phyloP scores from a whole-genome alignment of 2,888 invertebrate species.

The Caenorhabditis sp. region DNA sequence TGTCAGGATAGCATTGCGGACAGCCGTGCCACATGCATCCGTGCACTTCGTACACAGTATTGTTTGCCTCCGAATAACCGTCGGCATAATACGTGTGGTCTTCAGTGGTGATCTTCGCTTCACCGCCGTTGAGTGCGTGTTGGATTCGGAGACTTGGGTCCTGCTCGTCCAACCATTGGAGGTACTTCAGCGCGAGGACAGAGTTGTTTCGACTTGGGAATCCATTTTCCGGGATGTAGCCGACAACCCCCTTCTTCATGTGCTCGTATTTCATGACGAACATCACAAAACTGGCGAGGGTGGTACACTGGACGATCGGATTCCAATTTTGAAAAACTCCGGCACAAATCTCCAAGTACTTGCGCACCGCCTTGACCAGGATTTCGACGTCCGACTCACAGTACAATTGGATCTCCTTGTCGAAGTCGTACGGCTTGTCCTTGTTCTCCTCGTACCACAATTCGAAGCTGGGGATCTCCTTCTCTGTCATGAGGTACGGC shows the following conservation, averaged over 20 bases:
- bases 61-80: neutral
- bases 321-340: neutral
- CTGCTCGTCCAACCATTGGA: neutral
- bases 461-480: neutral
- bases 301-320: neutral
- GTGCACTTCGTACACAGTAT: neutral
- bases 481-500: neutral
- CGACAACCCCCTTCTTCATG: neutral
- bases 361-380: neutral
- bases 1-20: neutral
- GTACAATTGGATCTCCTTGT: conserved; percentile 9
- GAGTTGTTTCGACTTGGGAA: conserved; percentile 6
- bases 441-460: neutral
- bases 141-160: neutral
- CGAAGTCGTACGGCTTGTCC: conserved; percentile 14
- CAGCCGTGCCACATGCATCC: neutral
- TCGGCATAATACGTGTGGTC: neutral
- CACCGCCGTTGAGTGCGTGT: neutral
- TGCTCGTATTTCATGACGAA: conserved; percentile 10
- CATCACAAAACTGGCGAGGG: conserved; percentile 1
- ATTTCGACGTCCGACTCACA: conserved; percentile 9
- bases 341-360: too few species aligned
- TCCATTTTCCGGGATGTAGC: conserved; percentile 30
- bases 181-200: conserved; percentile 1
- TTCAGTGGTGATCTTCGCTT: neutral